Percentiles rank a stretch among this genome's conserved stretches.
Conservation (phyloP, 2,888 invertebrate species). For the Ephialtes manifestator region DNA sequence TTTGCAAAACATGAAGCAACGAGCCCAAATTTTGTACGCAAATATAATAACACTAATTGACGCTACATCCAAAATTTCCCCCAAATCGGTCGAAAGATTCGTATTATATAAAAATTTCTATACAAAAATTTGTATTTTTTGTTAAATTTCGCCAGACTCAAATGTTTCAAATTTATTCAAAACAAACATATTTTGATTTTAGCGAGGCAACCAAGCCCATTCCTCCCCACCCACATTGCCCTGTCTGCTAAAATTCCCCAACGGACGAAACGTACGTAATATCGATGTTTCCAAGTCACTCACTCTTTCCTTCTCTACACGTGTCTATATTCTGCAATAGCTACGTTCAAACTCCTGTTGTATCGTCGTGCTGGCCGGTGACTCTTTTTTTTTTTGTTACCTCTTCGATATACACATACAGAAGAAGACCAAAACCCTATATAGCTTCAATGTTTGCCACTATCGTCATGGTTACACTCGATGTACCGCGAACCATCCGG, state of each 20-base stretch:
- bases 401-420: conserved; percentile 22
- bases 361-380: conserved; percentile 29
- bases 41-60: too few species aligned
- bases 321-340: conserved; percentile 25
- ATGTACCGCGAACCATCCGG: conserved; percentile 53
- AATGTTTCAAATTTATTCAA: too few species aligned
- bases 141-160: too few species aligned
- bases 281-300: conserved; percentile 46
- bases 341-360: not conserved
- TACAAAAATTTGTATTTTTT: too few species aligned
- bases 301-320: conserved; percentile 9
- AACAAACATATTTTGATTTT: too few species aligned
- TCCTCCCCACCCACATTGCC: not conserved
- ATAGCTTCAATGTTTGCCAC: conserved; percentile 74
- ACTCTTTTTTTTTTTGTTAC: conserved; percentile 39
- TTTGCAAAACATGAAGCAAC: too few species aligned
- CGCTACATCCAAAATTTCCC: too few species aligned
- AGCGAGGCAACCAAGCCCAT: too few species aligned
- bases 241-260: not conserved
- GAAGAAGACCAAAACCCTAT: not conserved
- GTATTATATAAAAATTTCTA: too few species aligned
- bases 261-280: conserved; percentile 21
- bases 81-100: too few species aligned
- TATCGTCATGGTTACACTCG: conserved; percentile 78
- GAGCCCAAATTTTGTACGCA: too few species aligned